These are phyloP conservation scores for Anableps anableps DNA, from an alignment of 2,797 vertebrate species.

Conservation along the genomic window DNA sequence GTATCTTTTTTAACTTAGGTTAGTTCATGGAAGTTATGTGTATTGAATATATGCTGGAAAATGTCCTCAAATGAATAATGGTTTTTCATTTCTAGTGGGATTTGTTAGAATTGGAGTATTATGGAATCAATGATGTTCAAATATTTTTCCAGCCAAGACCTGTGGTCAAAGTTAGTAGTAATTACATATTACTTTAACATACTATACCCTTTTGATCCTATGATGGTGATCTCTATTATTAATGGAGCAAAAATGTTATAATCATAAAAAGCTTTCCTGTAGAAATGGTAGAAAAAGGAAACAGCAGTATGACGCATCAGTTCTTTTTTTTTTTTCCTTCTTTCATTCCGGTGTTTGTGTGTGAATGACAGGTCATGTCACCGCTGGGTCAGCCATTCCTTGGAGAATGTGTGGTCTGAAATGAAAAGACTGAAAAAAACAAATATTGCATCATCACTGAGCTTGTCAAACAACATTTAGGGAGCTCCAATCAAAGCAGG, in stretches of 20 bases:
- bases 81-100: background rate
- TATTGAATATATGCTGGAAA: background rate
- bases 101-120: background rate
- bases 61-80: no score
- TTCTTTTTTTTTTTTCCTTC: background rate
- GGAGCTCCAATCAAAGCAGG: background rate
- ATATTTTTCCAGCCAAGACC: no score
- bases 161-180: background rate
- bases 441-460: background rate
- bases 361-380: background rate
- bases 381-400: constrained; percentile 4
- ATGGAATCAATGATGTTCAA: background rate
- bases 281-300: background rate
- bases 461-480: constrained; percentile 8
- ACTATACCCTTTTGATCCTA: background rate
- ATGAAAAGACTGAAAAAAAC: constrained; percentile 5
- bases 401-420: constrained; percentile 6
- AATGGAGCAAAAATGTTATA: background rate
- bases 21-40: background rate
- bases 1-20: background rate
- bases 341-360: background rate
- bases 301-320: constrained; percentile 3
- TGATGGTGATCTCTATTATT: background rate
- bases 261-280: background rate
- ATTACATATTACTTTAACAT: background rate